phyloP scores from a whole-genome alignment of 2,797 vertebrate genomes.

The Eidolon dupreanum region DNA sequence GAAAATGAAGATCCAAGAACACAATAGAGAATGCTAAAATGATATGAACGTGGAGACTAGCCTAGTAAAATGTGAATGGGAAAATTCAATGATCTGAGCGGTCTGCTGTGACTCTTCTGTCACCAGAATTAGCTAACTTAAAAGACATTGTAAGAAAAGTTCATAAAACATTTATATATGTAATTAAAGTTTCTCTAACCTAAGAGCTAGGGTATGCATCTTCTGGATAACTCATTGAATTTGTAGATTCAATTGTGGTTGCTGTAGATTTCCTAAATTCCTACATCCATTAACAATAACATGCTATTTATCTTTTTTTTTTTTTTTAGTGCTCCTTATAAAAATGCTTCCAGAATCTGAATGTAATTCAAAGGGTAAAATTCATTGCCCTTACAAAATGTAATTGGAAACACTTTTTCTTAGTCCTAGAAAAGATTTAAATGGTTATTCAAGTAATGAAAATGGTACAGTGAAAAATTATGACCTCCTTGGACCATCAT shows the following conservation, averaged over 20 bases:
- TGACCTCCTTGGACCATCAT: conserved; percentile 51
- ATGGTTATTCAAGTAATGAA: conserved; percentile 67
- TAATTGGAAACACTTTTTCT: conserved; percentile 72
- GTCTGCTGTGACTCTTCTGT: neutral
- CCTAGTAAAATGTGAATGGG: neutral
- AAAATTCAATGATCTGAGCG: neutral
- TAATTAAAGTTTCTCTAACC: conserved; percentile 38
- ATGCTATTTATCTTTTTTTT: conserved; percentile 35
- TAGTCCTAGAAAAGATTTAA: conserved; percentile 69
- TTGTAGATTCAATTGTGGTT: conserved; percentile 24
- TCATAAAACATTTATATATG: conserved; percentile 52
- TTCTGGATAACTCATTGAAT: conserved; percentile 58
- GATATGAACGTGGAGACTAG: neutral
- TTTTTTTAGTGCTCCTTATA: conserved; percentile 1
- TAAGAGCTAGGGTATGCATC: neutral
- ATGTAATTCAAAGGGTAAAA: conserved; percentile 70
- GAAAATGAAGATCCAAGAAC: neutral
- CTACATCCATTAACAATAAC: conserved; percentile 22
- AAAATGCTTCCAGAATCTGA: conserved; percentile 67
- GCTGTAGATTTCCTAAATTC: conserved; percentile 48
- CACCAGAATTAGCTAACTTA: neutral
- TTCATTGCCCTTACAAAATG: conserved; percentile 66
- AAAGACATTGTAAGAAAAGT: neutral
- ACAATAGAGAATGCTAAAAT: neutral
- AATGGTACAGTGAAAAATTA: conserved; percentile 74